Conservation (phyloP, 2,113 vertebrate species). For the Pachypanchax playfairii region DNA sequence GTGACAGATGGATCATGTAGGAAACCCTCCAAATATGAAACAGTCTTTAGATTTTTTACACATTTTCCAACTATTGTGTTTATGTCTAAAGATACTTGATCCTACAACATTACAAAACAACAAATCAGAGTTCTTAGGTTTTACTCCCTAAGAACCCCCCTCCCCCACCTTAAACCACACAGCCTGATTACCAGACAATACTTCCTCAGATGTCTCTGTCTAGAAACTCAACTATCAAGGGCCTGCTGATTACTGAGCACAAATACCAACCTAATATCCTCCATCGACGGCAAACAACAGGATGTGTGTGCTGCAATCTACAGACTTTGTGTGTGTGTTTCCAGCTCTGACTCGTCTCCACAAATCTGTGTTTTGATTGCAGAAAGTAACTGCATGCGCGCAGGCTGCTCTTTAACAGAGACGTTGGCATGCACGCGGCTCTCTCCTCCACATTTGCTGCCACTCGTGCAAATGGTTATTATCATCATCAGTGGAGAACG, state of each 20-base stretch:
- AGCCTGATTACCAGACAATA: slow-evolving; percentile 69
- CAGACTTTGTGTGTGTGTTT: slow-evolving; percentile 13
- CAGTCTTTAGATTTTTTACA: background rate
- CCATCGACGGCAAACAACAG: slow-evolving; percentile 69
- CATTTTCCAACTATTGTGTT: slow-evolving; percentile 5
- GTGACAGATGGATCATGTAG: slow-evolving; percentile 46
- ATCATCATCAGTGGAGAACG: slow-evolving; percentile 75
- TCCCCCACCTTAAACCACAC: slow-evolving; percentile 38
- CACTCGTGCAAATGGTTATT: slow-evolving; percentile 79
- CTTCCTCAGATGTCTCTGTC: slow-evolving; percentile 53
- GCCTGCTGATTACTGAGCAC: slow-evolving; percentile 70
- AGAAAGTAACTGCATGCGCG: slow-evolving; percentile 65
- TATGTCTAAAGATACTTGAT: slow-evolving; percentile 1
- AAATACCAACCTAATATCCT: slow-evolving; percentile 73
- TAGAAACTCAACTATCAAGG: slow-evolving; percentile 58
- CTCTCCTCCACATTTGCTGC: slow-evolving; percentile 66
- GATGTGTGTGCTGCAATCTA: slow-evolving; percentile 62
- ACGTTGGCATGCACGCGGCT: slow-evolving; percentile 23
- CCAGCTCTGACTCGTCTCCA: slow-evolving; percentile 49
- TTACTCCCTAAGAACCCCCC: background rate
- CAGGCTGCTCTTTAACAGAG: slow-evolving; percentile 70
- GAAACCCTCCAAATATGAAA: background rate
- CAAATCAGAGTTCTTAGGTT: slow-evolving; percentile 32
- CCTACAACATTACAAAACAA: slow-evolving; percentile 29
- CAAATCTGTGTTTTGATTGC: slow-evolving; percentile 81